phyloP scores from a whole-genome alignment of 2,888 invertebrate genomes.

The Calliopum simillimum region DNA sequence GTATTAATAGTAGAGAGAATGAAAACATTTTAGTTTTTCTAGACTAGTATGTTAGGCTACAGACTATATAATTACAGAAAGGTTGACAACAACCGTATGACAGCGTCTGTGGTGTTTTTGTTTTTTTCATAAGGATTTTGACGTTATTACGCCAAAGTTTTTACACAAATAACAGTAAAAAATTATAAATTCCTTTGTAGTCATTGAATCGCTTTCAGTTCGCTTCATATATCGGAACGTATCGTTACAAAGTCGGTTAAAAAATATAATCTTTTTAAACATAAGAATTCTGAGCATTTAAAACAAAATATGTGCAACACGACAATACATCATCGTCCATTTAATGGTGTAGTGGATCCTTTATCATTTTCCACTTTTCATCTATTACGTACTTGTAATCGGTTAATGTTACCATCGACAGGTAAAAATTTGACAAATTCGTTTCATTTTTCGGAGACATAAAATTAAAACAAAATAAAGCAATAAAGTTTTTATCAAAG shows the following conservation, averaged over 20 bases:
- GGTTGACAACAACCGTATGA: slow-evolving; percentile 21
- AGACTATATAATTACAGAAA: slow-evolving; percentile 23
- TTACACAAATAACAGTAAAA: too few relatives aligned
- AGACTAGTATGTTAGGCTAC: too few relatives aligned
- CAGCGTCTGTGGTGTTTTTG: neutral
- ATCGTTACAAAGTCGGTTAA: neutral
- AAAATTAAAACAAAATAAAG: too few relatives aligned
- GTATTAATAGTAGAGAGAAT: too few relatives aligned
- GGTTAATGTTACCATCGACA: slow-evolving; percentile 73
- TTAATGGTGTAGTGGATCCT: slow-evolving; percentile 55
- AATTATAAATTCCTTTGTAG: slow-evolving; percentile 23
- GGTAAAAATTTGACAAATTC: too few relatives aligned
- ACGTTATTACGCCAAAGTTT: too few relatives aligned
- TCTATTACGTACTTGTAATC: slow-evolving; percentile 75
- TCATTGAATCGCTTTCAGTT: neutral
- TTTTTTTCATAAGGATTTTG: too few relatives aligned
- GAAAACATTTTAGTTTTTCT: too few relatives aligned
- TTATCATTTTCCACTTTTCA: slow-evolving; percentile 73
- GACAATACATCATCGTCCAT: slow-evolving; percentile 52
- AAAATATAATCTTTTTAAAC: neutral
- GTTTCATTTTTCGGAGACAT: neutral
- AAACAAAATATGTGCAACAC: slow-evolving; percentile 50
- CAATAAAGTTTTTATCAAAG: too few relatives aligned
- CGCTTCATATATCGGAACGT: neutral
- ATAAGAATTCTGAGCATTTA: neutral